Conservation (phyloP, 2,797 vertebrate species). For the Danio albolineatus region DNA sequence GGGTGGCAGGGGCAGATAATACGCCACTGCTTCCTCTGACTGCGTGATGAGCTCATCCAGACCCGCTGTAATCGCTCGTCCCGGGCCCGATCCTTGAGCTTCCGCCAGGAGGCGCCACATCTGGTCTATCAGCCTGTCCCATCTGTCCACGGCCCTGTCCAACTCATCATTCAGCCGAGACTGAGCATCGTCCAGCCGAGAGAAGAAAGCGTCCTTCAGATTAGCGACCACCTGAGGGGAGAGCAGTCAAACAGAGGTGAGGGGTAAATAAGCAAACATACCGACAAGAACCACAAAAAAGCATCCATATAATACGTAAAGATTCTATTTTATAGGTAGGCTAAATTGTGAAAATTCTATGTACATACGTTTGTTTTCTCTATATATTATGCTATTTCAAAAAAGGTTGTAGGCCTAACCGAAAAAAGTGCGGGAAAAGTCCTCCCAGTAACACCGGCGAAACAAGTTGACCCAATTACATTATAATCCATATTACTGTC, state of each 20-base stretch:
- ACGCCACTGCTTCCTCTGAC: slow-evolving; percentile 68
- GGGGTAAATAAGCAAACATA: background rate
- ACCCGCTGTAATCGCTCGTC: slow-evolving; percentile 52
- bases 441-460: no score
- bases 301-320: no score
- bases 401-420: no score
- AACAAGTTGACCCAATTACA: background rate
- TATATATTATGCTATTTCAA: no score
- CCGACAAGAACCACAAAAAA: no score
- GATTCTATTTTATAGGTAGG: no score
- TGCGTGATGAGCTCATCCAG: slow-evolving; percentile 71
- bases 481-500: background rate
- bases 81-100: slow-evolving; percentile 65
- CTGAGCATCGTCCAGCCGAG: slow-evolving; percentile 73
- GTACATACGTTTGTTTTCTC: no score
- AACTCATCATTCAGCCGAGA: slow-evolving; percentile 63
- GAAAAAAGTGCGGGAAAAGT: background rate
- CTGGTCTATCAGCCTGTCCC: slow-evolving; percentile 49
- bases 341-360: no score
- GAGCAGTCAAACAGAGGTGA: background rate
- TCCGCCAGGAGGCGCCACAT: slow-evolving; percentile 33
- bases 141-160: slow-evolving; percentile 62
- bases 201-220: slow-evolving; percentile 70
- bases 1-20: slow-evolving; percentile 75
- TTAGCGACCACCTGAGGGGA: slow-evolving; percentile 70